Evolutionary conservation across 2,888 invertebrate genomes (phyloP), one percentile per base, ranked within the genome.

Genomic region (Papilio demoleus): DNA sequence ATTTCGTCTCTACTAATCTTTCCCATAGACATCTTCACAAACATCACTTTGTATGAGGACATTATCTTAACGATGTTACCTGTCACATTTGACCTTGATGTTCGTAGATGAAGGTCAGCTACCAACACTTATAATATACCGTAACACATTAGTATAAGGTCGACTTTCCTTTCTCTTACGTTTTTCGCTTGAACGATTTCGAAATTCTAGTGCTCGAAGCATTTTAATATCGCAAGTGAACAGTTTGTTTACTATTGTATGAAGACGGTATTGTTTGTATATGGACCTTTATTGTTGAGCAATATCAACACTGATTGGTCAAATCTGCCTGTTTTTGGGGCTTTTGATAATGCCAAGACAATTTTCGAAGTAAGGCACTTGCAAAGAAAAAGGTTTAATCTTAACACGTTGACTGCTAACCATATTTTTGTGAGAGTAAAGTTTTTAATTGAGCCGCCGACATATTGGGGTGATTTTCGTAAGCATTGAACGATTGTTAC

Each of bases 51-150:
- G 53, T 56, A 12, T 56, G 53, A 45, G 19, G 50, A 27, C 53
- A 56, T 56, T 56, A 53, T n/a, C 27, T 53, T 62, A 61, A 61
- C 42, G 40, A 61, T 42, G 27, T 67, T 59, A 58, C 50, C 22
- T 53, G 50, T 53, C 50, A 53, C 56, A 38, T 17, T 56, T 56
- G 53, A 62, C 67, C 62, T 67, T 62, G 62, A 62, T 62, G 40
- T 22, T n/a, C n/a, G n/a, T 40, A 62, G 27, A 60, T 40, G 42
- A 58, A 62, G 56, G 62, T 56, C 53, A 24, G 0, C 8, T 42
- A 11, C 8, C 8, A 27, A 53, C 14, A 14, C 3, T 2, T 27
- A n/a, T 27, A n/a, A 6, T n/a, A 53, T 1, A 27, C 53, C n/a
- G 27, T n/a, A 53, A 31, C 12, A n/a, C 17, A 22, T 17, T 11